These are phyloP conservation scores for Cepaea nemoralis DNA, from an alignment of 1,140 invertebrate species.

Conservation along the genomic window DNA sequence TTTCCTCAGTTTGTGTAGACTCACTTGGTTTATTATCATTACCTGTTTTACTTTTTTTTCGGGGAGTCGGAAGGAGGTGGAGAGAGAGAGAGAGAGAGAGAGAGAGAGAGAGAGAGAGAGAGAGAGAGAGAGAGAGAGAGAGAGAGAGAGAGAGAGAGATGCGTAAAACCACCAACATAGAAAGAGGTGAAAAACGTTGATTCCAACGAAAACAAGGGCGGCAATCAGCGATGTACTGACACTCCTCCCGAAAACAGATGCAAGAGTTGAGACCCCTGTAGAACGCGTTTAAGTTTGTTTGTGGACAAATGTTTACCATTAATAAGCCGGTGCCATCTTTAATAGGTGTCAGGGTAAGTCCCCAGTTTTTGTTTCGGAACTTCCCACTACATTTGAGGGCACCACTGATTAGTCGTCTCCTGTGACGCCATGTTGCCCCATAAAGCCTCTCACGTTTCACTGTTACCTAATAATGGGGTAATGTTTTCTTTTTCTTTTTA, in stretches of 20 bases:
- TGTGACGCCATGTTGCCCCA: background rate
- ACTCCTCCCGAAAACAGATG: slow-evolving; percentile 12
- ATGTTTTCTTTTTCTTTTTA: background rate
- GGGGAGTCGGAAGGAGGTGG: no score
- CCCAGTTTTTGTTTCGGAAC: slow-evolving; percentile 19
- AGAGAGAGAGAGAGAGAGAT: no score
- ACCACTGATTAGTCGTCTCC: background rate
- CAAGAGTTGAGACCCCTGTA: background rate
- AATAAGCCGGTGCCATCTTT: slow-evolving; percentile 17
- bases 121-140: no score
- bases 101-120: no score
- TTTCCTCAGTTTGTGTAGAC: no score
- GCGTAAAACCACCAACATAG: no score
- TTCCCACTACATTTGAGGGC: background rate
- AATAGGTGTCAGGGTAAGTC: slow-evolving; percentile 13
- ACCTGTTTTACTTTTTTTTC: no score
- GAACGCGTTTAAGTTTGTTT: slow-evolving; percentile 1
- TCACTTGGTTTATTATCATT: no score
- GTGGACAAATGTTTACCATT: slow-evolving; percentile 18
- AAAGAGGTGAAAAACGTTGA: no score
- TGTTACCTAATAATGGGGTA: background rate
- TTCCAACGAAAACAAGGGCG: background rate
- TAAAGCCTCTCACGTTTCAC: background rate
- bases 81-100: no score
- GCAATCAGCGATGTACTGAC: slow-evolving; percentile 9